A percentile compares a stretch with the other conserved stretches of the same genome.
Conservation (phyloP, 2,113 vertebrate species). For the Hypocryptadius cinnamomeus region DNA sequence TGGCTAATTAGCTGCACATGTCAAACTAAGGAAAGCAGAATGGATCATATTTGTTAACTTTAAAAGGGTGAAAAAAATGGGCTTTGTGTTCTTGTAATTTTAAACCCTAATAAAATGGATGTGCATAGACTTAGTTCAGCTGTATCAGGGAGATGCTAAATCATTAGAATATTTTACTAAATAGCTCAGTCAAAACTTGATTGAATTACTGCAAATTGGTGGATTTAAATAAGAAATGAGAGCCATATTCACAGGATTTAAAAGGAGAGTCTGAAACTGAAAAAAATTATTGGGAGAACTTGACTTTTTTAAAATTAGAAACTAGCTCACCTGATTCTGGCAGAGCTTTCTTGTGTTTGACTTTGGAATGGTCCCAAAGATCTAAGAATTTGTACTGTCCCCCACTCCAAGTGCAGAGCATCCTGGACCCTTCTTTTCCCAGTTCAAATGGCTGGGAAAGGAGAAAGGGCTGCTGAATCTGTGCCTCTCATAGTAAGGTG, state of each 20-base stretch:
- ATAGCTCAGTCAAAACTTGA: background rate
- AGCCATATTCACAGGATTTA: background rate
- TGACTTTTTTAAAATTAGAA: background rate
- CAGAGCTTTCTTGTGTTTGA: background rate
- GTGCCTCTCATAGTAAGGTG: background rate
- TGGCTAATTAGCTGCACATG: slow-evolving; percentile 5
- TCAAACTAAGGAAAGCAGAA: background rate
- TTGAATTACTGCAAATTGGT: background rate
- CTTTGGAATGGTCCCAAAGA: background rate
- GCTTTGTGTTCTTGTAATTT: background rate
- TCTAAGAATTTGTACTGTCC: background rate
- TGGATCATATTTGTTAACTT: background rate
- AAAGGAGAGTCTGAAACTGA: background rate
- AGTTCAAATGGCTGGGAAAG: background rate
- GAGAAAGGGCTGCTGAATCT: background rate
- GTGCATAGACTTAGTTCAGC: background rate
- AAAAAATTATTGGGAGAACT: background rate
- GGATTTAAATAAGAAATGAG: background rate
- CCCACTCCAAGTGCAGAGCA: background rate
- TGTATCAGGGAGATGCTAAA: background rate
- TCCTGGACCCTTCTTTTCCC: background rate
- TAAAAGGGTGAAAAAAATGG: background rate
- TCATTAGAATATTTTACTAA: background rate
- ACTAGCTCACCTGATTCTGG: background rate
- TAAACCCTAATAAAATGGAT: background rate